Percentiles rank a stretch among this genome's conserved stretches.
These are phyloP conservation scores for Trissolcus japonicus DNA, from an alignment of 2,888 invertebrate species.

Conservation along the genomic window DNA sequence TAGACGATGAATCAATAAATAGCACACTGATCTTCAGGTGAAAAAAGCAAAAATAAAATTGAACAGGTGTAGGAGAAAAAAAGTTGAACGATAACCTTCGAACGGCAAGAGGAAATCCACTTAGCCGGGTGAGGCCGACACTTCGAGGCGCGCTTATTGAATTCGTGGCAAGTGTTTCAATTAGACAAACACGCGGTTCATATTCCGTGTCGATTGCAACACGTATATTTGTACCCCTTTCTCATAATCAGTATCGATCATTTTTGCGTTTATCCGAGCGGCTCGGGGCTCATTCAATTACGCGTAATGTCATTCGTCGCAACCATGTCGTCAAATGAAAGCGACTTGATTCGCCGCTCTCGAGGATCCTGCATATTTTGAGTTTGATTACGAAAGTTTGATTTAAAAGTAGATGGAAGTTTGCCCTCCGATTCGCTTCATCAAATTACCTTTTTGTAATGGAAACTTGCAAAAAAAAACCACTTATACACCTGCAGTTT, in stretches of 20 bases:
- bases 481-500: too few species aligned
- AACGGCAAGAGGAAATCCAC: conserved; percentile 42
- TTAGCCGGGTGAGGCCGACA: conserved; percentile 44
- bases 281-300: conserved; percentile 53
- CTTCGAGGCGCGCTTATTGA: conserved; percentile 50
- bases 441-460: conserved; percentile 4
- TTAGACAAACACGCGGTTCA: conserved; percentile 51
- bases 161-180: conserved; percentile 55
- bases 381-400: conserved; percentile 44
- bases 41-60: too few species aligned
- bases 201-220: conserved; percentile 55
- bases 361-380: conserved; percentile 43
- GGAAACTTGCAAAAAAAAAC: too few species aligned
- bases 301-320: conserved; percentile 52
- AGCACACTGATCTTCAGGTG: too few species aligned
- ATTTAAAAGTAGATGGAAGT: conserved; percentile 45
- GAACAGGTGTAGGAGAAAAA: conserved; percentile 6
- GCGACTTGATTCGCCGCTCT: conserved; percentile 33
- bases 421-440: conserved; percentile 4
- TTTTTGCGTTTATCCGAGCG: conserved; percentile 45
- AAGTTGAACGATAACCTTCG: conserved; percentile 32
- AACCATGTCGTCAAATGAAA: conserved; percentile 47
- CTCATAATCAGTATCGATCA: conserved; percentile 56
- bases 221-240: conserved; percentile 41
- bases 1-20: too few species aligned